Base-by-base conservation (phyloP, 1,140 invertebrate genomes). In the Rhopalosiphum maidis region DNA sequence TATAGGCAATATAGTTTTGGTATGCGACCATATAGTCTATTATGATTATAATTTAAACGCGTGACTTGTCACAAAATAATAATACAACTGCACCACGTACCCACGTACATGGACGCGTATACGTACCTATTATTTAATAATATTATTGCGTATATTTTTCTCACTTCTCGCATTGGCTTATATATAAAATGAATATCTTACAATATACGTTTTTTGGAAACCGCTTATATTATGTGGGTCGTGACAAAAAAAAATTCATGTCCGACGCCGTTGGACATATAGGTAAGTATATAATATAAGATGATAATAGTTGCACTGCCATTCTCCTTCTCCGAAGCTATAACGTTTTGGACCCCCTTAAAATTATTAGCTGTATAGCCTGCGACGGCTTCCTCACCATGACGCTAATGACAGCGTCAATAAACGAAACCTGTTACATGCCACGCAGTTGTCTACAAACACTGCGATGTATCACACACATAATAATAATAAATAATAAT, bases 41-140 rank as follows among this genome's bases (percentile, higher is more conserved):
- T 90, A 90, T 77, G 60, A 77, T 55, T 43, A 51, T 60, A 90
- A 91, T 91, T 91, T 91, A 91, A 91, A 91, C 90, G 90, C 90
- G 43, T 91, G 90, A 91, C 90, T 91, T 46, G 90, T 91, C 90
- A 37, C 51, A 60, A 55, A 90, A 90, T 60, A 90, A 90, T 90
- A 90, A 89, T 43, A 90, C 35, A 30, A 51, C 46, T 37, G 48
- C 46, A 41, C 9, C 83, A 85, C 83, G 83, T 85, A 85, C 83
- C 23, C 37, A 43, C 83, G 22, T 43, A 83, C 60, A 15, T 77
- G 60, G 18, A 85, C 22, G 41, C 41, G 15, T 30, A 86, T 48
- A 48, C 18, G 2, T 35, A 51, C 86, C 18, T 86, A 48, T 21
- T 87, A n/a, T 48, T 85, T 25, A 85, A 48, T 35, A 87, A 48